These are phyloP conservation scores for Zelleria hepariella DNA, from an alignment of 2,888 invertebrate species.

Conservation along the genomic window DNA sequence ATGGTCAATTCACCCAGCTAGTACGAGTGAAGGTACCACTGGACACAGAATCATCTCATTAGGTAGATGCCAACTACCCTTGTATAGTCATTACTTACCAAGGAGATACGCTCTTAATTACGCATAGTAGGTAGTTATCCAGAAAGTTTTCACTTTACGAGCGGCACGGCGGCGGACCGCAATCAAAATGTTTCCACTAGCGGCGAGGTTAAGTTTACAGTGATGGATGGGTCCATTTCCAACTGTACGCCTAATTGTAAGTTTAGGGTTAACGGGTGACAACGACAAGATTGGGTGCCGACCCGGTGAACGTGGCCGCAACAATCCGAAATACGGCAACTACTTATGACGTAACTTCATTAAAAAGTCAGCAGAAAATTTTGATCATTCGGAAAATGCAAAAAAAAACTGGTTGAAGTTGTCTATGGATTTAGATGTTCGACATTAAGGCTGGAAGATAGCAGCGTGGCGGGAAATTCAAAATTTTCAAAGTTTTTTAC, in stretches of 20 bases:
- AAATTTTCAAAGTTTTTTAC: too few species aligned
- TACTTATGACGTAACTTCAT: too few species aligned
- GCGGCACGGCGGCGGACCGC: conserved; percentile 38
- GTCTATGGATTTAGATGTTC: too few species aligned
- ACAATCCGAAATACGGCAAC: background rate
- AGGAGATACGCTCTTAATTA: conserved; percentile 39
- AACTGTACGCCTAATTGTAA: conserved; percentile 6
- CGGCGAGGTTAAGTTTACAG: conserved; percentile 29
- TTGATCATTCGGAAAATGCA: too few species aligned
- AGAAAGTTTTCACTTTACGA: conserved; percentile 39
- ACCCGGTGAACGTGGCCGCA: background rate
- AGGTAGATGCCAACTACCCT: conserved; percentile 5
- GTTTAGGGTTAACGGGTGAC: background rate
- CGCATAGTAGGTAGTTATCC: conserved; percentile 30
- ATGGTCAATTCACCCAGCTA: too few species aligned
- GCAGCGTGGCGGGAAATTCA: too few species aligned
- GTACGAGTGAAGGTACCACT: too few species aligned
- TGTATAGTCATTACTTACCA: conserved; percentile 28
- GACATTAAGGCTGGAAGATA: too few species aligned
- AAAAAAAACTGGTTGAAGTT: too few species aligned
- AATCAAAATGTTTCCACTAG: conserved; percentile 47
- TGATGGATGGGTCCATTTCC: conserved; percentile 49
- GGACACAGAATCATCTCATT: too few species aligned
- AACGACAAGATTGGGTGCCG: background rate
- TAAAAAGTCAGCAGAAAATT: too few species aligned